A percentile compares a stretch with the other conserved stretches of the same genome.
phyloP scores from a whole-genome alignment of 2,797 vertebrate species.

The Urosaurus nigricauda region DNA sequence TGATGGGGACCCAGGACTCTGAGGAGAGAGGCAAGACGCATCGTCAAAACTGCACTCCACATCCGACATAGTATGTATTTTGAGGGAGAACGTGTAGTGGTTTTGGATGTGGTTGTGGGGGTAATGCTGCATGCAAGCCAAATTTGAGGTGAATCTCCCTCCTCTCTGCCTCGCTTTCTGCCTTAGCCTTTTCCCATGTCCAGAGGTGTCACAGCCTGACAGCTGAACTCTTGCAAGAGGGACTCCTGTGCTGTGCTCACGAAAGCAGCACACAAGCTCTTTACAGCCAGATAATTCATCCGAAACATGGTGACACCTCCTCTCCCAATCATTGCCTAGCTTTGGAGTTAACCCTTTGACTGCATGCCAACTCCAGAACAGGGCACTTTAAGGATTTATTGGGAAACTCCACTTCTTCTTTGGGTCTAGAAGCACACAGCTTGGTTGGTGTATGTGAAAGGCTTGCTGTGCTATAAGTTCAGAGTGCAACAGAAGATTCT shows the following conservation, averaged over 20 bases:
- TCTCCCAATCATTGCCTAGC: slow-evolving; percentile 34
- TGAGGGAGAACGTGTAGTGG: neutral
- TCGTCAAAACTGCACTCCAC: slow-evolving; percentile 84
- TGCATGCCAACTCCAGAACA: slow-evolving; percentile 42
- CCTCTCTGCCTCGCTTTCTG: slow-evolving; percentile 53
- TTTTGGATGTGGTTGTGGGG: neutral
- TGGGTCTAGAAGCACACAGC: neutral
- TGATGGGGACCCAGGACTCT: slow-evolving; percentile 90
- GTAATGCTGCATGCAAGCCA: slow-evolving; percentile 51
- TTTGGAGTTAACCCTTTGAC: slow-evolving; percentile 64
- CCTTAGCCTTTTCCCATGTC: slow-evolving; percentile 70
- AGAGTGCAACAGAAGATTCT: neutral
- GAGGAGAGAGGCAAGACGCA: slow-evolving; percentile 78
- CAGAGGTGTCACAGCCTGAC: slow-evolving; percentile 60
- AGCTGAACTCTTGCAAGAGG: slow-evolving; percentile 46
- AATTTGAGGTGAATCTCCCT: slow-evolving; percentile 60
- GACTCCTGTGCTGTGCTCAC: slow-evolving; percentile 43
- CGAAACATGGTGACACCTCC: slow-evolving; percentile 71
- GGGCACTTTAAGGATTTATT: slow-evolving; percentile 11
- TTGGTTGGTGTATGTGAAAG: neutral
- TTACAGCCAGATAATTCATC: slow-evolving; percentile 62
- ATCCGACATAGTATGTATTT: slow-evolving; percentile 73
- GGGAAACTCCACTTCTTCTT: slow-evolving; percentile 4
- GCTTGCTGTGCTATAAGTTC: neutral
- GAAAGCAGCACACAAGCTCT: slow-evolving; percentile 65